A percentile compares a stretch with the other conserved stretches of the same genome.
Conservation (phyloP, 2,797 vertebrate genomes). For the Apodemus agrarius region DNA sequence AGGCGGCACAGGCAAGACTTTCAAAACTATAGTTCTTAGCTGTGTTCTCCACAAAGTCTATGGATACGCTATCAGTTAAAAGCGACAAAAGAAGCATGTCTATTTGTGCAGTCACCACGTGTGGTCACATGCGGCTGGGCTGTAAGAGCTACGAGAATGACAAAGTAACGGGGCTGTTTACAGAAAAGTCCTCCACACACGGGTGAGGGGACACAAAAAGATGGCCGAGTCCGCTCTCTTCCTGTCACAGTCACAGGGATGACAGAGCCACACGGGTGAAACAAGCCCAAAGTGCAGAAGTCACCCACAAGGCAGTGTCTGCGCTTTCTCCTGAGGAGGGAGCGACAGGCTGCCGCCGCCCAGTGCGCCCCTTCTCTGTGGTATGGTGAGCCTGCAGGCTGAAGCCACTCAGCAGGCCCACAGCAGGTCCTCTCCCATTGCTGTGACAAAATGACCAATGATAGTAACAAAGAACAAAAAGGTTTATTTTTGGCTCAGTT, state of each 20-base stretch:
- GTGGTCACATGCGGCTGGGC: slow-evolving; percentile 66
- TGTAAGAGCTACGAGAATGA: slow-evolving; percentile 53
- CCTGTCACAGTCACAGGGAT: slow-evolving; percentile 44
- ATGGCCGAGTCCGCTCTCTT: slow-evolving; percentile 49
- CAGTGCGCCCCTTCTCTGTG: neutral
- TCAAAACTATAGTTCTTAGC: slow-evolving; percentile 1
- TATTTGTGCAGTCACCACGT: slow-evolving; percentile 55
- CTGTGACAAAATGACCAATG: neutral
- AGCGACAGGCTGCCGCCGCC: neutral
- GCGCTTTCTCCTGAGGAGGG: slow-evolving; percentile 62
- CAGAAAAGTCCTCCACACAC: slow-evolving; percentile 63
- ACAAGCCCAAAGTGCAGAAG: slow-evolving; percentile 30
- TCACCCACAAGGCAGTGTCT: slow-evolving; percentile 10
- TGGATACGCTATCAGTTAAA: neutral
- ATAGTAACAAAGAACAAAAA: neutral
- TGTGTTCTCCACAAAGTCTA: slow-evolving; percentile 28
- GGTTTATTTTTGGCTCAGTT: neutral
- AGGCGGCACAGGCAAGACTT: neutral
- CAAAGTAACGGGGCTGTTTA: too few species aligned
- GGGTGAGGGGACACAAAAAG: slow-evolving; percentile 64
- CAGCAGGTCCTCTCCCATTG: fast-evolving
- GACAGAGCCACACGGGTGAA: slow-evolving; percentile 60
- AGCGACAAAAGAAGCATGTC: slow-evolving; percentile 13
- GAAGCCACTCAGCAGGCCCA: neutral
- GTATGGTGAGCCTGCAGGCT: neutral